Conservation (phyloP, 2,888 invertebrate genomes). For the Branchellion lobata region DNA sequence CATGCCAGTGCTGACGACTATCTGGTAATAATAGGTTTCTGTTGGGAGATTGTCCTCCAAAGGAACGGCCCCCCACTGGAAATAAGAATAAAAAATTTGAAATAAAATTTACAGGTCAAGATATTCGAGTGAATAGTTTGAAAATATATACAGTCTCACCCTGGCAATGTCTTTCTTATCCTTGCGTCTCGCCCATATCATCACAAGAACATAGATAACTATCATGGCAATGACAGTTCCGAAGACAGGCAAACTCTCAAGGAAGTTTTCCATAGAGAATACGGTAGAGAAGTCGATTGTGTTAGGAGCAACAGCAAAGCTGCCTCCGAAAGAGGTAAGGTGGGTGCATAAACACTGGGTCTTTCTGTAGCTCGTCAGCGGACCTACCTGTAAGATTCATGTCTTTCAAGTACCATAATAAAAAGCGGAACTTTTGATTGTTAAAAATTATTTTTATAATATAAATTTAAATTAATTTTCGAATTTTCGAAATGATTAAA, state of each 20-base stretch:
- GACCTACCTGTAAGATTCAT: constrained; percentile 55
- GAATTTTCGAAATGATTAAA: background rate
- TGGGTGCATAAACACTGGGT: constrained; percentile 60
- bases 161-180: constrained; percentile 61
- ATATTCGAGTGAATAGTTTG: no score
- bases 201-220: constrained; percentile 56
- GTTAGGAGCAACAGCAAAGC: constrained; percentile 61
- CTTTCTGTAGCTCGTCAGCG: constrained; percentile 55
- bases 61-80: constrained; percentile 62
- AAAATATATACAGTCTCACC: no score
- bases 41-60: constrained; percentile 63
- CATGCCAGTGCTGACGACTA: constrained; percentile 62
- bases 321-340: constrained; percentile 61
- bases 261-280: constrained; percentile 57
- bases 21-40: constrained; percentile 63
- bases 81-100: background rate
- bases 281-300: constrained; percentile 62
- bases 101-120: no score
- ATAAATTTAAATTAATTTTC: background rate
- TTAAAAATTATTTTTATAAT: background rate
- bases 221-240: constrained; percentile 58
- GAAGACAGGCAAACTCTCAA: constrained; percentile 62
- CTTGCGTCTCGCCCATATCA: constrained; percentile 59
- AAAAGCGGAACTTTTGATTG: background rate
- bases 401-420: background rate